These are phyloP conservation scores for Pyxicephalus adspersus DNA, from an alignment of 2,113 vertebrate species.

Conservation along the genomic window DNA sequence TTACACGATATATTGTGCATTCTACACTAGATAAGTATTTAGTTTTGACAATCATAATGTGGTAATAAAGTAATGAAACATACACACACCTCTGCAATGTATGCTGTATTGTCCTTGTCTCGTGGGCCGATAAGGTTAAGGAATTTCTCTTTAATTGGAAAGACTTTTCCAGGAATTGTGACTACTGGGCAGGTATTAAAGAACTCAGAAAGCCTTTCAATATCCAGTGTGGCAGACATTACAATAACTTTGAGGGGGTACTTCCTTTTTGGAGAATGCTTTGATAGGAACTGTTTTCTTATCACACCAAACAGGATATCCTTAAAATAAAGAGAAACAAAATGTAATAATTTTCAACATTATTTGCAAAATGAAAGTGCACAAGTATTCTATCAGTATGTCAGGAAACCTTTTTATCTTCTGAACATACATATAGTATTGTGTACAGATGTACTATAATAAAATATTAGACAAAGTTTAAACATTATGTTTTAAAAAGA, in stretches of 20 bases:
- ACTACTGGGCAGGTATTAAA: conserved; percentile 86
- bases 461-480: too few relatives aligned
- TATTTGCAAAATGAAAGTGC: not conserved
- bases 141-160: conserved; percentile 87
- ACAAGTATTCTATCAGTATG: too few relatives aligned
- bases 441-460: too few relatives aligned
- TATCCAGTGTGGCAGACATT: conserved; percentile 97
- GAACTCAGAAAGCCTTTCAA: conserved; percentile 87
- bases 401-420: too few relatives aligned
- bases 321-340: conserved; percentile 67
- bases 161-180: conserved; percentile 88
- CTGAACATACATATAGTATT: too few relatives aligned
- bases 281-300: conserved; percentile 81
- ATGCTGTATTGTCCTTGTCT: conserved; percentile 83
- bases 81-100: conserved; percentile 85
- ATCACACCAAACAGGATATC: conserved; percentile 95
- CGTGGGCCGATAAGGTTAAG: conserved; percentile 87
- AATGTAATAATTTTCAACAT: conserved; percentile 18
- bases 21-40: not conserved
- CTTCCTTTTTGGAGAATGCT: conserved; percentile 68
- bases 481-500: too few relatives aligned
- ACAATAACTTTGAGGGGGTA: conserved; percentile 86
- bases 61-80: not conserved
- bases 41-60: not conserved
- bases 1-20: too few relatives aligned